Evolutionary conservation across 2,888 invertebrate genomes (phyloP), one percentile per base, ranked within the genome.

Genomic region (Drosophila pseudotalamancana): DNA sequence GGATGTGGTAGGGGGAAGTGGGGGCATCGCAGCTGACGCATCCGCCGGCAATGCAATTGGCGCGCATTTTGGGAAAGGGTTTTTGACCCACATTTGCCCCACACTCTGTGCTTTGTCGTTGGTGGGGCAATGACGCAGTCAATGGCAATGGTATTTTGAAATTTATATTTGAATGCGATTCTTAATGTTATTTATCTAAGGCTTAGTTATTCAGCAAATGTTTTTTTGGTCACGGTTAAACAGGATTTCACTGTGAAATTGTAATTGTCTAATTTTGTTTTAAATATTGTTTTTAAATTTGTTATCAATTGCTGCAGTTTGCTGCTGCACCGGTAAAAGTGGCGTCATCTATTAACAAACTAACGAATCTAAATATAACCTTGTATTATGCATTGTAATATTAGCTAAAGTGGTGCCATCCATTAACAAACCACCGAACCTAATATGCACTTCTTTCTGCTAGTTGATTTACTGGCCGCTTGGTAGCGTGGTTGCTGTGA

Each of bases 1-100:
- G n/a, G n/a, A n/a, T n/a, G 29, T 19, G 14, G n/a, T 9, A 1
- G 42, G 25, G 5, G 29, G 9, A 5, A 8, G 31, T 45, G 29
- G 32, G 12, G 14, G n/a, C n/a, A 19, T 18, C 42, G 35, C 54
- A 35, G 18, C 19, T 60, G 45, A 54, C 25, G 14, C 56, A 53
- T 61, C 35, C 31, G 43, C 31, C 56, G 70, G 34, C 39, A 35
- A 40, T 63, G 71, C 68, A 71, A 68, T 63, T 43, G 39, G 9
- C 18, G 23, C 11, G 54, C 32, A 29, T 31, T 21, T 72, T 61
- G 67, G 59, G 69, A 72, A 72, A 73, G 59, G 72, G 54, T 19
- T 40, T 23, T 37, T 73, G 70, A 61, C 62, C 64, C 43, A 61
- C 40, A 46, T 27, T 9, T 19, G 12, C 14, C 21, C 19, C 32